These are phyloP conservation scores for Ecdyonurus torrentis DNA, from an alignment of 2,888 invertebrate genomes.

Conservation along the genomic window DNA sequence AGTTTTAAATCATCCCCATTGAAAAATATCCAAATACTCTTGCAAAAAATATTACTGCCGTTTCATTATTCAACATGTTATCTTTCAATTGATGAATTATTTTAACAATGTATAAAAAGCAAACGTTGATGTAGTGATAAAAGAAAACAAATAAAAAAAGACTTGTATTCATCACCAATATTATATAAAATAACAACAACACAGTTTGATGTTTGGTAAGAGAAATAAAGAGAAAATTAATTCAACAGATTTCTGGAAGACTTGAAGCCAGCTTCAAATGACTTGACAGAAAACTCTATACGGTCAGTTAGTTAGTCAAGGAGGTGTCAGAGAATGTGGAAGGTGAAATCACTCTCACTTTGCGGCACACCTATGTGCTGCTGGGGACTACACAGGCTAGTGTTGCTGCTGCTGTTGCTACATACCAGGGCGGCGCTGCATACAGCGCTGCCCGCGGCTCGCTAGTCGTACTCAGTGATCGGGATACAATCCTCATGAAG, in stretches of 20 bases:
- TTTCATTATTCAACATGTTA: too few species aligned
- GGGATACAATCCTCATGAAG: constrained; percentile 67
- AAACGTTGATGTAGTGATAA: too few species aligned
- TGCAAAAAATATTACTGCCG: too few species aligned
- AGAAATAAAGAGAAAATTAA: not conserved
- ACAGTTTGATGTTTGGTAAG: too few species aligned
- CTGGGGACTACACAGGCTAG: not conserved
- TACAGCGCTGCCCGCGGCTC: not conserved
- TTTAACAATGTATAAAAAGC: too few species aligned
- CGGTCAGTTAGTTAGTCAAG: not conserved
- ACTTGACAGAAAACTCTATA: too few species aligned
- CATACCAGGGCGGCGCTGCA: constrained; percentile 11
- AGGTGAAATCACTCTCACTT: not conserved
- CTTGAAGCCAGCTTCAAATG: not conserved
- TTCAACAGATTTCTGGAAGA: not conserved
- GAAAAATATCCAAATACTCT: too few species aligned
- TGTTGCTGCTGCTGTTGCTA: constrained; percentile 4
- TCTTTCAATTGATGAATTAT: too few species aligned
- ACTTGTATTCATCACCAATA: too few species aligned
- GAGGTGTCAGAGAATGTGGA: constrained; percentile 1
- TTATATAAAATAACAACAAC: too few species aligned
- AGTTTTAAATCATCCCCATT: too few species aligned
- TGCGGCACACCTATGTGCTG: not conserved
- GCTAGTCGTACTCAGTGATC: constrained; percentile 22
- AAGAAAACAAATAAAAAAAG: too few species aligned